These are phyloP conservation scores for Alfaro cultratus DNA, from an alignment of 2,797 vertebrate species.

Conservation along the genomic window DNA sequence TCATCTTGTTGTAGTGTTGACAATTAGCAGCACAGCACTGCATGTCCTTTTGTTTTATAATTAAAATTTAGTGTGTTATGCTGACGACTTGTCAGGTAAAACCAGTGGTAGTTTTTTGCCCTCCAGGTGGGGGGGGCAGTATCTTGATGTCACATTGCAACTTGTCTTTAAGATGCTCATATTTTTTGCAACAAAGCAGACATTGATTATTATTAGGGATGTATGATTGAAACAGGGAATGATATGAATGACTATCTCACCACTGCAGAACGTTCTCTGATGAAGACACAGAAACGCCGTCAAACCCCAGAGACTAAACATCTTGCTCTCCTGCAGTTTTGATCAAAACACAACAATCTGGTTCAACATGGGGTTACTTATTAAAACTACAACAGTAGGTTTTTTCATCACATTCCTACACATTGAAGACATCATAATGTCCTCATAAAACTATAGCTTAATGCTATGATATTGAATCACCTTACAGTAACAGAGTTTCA, in stretches of 20 bases:
- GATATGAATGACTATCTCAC: slow-evolving; percentile 2
- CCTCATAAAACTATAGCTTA: neutral
- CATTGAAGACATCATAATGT: neutral
- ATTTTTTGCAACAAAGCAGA: neutral
- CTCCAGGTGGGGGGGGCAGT: too few relatives aligned
- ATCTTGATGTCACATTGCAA: too few relatives aligned
- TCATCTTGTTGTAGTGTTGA: too few relatives aligned
- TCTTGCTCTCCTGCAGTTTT: neutral
- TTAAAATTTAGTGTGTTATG: too few relatives aligned
- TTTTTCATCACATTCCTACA: neutral
- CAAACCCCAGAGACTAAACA: slow-evolving; percentile 5
- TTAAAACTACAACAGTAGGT: neutral
- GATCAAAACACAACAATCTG: neutral
- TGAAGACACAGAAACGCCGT: slow-evolving; percentile 11
- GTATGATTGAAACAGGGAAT: neutral
- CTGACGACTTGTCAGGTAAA: too few relatives aligned
- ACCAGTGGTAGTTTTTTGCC: too few relatives aligned
- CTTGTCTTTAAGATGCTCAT: neutral
- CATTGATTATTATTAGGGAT: neutral
- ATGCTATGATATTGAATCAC: neutral
- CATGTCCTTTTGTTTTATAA: too few relatives aligned
- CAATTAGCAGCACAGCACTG: too few relatives aligned
- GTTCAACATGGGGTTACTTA: neutral
- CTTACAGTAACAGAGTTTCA: neutral
- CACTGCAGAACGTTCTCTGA: neutral